Evolutionary conservation across 2,888 invertebrate species (phyloP), one percentile per base, ranked within the genome.

Genomic region (Sarcophaga carnaria): DNA sequence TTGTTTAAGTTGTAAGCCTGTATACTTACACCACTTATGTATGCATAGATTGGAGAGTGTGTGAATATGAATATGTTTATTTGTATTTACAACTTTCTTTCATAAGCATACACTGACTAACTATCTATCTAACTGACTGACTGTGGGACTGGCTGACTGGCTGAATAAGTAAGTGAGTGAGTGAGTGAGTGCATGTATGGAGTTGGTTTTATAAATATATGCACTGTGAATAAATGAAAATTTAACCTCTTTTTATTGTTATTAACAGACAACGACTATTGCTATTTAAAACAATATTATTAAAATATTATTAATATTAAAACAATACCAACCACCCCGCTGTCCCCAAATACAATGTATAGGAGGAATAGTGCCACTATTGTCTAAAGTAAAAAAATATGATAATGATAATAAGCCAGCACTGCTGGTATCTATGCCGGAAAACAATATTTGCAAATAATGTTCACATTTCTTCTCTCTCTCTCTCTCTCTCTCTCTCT

Each of bases 141-240:
- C 60, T 37, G 1, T 37, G 37, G 0, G 37, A 37, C 37, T 8
- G 8, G 5, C 37, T 37, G 37, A 37, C 6, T 37, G 0, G 1
- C 37, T 37, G 37, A 37, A 0, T 37, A 2, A 2, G 8, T 37
- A 0, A 37, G 8, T 37, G 37, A 37, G 37, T 37, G 49, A 2
- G 8, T 37, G 0, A 37, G 8, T 37, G 37, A 37, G 37, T 37
- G 49, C 54, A 54, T 54, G 54, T 14, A 54, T 54, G 54, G 17
- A 67, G 59, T 72, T 67, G 4, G 4, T 17, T 14, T 76, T 62
- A 67, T 76, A 71, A 72, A 85, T 62, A 60, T 84, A 87, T 87
- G 76, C 87, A 84, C 81, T 82, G 87, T 84, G 87, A 87, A 87
- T 84, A 84, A 82, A 87, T 79, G 81, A 79, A 84, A 84, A 87